A percentile compares a stretch with the other conserved stretches of the same genome.
phyloP scores from a whole-genome alignment of 2,797 vertebrate genomes.

The Furcifer pardalis region DNA sequence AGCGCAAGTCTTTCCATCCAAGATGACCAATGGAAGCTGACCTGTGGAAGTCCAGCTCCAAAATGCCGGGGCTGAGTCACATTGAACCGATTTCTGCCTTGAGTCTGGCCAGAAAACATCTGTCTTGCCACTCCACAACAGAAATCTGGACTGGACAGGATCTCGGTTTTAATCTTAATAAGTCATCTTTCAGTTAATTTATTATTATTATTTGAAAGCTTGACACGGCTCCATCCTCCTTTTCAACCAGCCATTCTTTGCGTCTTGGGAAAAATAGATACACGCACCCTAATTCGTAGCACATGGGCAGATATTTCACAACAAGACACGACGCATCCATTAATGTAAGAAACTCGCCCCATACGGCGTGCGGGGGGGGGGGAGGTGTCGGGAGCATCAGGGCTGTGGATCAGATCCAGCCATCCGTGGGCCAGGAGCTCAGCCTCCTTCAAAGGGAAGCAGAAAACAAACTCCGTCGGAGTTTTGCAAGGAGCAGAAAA shows the following conservation, averaged over 20 bases:
- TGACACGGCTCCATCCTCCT: not conserved
- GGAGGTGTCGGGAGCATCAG: slow-evolving; percentile 22
- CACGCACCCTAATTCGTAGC: slow-evolving; percentile 5
- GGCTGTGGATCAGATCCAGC: not conserved
- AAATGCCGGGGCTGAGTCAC: too few relatives aligned
- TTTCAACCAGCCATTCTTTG: not conserved
- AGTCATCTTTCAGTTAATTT: not conserved
- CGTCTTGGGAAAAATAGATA: not conserved
- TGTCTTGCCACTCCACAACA: not conserved
- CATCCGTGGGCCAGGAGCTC: not conserved
- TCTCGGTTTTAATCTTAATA: not conserved
- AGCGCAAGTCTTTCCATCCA: too few relatives aligned
- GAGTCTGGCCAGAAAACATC: too few relatives aligned
- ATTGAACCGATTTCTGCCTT: too few relatives aligned
- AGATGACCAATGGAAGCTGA: too few relatives aligned
- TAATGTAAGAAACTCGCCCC: slow-evolving; percentile 33
- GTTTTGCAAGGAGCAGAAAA: not conserved
- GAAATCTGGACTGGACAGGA: not conserved
- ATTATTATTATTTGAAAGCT: not conserved
- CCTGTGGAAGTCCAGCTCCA: too few relatives aligned
- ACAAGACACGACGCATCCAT: slow-evolving; percentile 20
- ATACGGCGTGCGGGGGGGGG: slow-evolving; percentile 11
- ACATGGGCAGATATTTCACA: slow-evolving; percentile 29
- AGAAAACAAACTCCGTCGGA: not conserved
- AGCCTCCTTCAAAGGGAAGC: not conserved